phyloP scores from a whole-genome alignment of 2,888 invertebrate species.

The Galerucella calmariensis region DNA sequence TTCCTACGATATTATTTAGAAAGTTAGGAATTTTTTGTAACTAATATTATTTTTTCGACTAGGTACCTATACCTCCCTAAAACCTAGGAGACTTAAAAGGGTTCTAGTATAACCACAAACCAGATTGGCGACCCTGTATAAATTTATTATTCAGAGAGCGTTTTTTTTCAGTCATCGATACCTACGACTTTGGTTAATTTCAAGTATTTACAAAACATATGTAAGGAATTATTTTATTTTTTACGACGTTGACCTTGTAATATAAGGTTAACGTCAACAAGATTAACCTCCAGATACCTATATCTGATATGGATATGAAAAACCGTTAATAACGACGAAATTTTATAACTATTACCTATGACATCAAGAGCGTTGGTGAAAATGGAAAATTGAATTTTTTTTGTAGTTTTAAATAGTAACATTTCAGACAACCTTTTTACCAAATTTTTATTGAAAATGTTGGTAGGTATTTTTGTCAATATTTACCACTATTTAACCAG shows the following conservation, averaged over 20 bases:
- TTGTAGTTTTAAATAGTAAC: too few species aligned
- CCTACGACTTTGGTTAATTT: neutral
- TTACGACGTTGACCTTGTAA: slow-evolving; percentile 4
- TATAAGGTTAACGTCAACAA: slow-evolving; percentile 1
- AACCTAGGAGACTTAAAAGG: too few species aligned
- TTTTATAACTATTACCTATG: neutral
- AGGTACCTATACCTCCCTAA: too few species aligned
- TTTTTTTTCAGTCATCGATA: neutral
- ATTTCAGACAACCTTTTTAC: too few species aligned
- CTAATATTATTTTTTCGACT: neutral
- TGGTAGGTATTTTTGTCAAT: too few species aligned
- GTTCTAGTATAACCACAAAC: too few species aligned
- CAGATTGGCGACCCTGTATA: neutral
- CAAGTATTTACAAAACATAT: slow-evolving; percentile 6
- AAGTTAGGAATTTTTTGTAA: neutral
- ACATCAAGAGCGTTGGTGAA: neutral
- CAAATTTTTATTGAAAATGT: too few species aligned
- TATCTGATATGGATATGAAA: neutral
- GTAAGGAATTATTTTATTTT: slow-evolving; percentile 5
- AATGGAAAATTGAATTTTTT: neutral
- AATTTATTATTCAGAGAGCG: neutral
- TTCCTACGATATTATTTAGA: neutral
- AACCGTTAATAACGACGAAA: neutral
- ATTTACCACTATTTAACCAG: too few species aligned
- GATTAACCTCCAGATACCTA: neutral